These are phyloP conservation scores for Crenuchus spilurus DNA, from an alignment of 2,797 vertebrate genomes.

Conservation along the genomic window DNA sequence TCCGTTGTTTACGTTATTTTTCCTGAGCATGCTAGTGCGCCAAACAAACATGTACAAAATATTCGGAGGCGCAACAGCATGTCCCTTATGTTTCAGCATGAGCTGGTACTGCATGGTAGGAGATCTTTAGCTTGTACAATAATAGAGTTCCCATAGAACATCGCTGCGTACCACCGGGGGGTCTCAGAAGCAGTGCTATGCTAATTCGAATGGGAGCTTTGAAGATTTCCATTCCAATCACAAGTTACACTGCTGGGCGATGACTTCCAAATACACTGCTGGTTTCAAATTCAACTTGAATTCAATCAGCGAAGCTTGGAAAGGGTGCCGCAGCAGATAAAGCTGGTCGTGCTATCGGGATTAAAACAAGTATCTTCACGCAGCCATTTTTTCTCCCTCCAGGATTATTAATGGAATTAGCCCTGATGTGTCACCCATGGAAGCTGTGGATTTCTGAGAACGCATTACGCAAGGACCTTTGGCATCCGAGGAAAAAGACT, in stretches of 20 bases:
- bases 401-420: conserved; percentile 42
- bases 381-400: conserved; percentile 10
- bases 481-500: conserved; percentile 5
- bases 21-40: conserved; percentile 25
- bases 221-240: conserved; percentile 42
- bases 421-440: conserved; percentile 12
- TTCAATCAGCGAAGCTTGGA: not conserved
- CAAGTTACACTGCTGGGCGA: conserved; percentile 7
- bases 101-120: conserved; percentile 14
- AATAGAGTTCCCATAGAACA: conserved; percentile 24
- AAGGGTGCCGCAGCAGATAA: not conserved
- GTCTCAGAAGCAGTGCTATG: conserved; percentile 7
- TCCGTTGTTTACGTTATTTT: conserved; percentile 36
- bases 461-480: conserved; percentile 17
- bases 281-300: not conserved
- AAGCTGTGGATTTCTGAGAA: conserved; percentile 20
- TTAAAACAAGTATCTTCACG: conserved; percentile 22
- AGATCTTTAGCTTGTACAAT: conserved; percentile 44
- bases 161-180: conserved; percentile 7
- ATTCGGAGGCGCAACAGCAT: conserved; percentile 10
- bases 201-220: conserved; percentile 33
- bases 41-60: conserved; percentile 50
- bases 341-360: not conserved
- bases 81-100: conserved; percentile 22
- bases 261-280: not conserved